Evolutionary conservation across 2,113 vertebrate species (phyloP), one percentile per base, ranked within the genome.

Genomic region (Dermatemys mawii): DNA sequence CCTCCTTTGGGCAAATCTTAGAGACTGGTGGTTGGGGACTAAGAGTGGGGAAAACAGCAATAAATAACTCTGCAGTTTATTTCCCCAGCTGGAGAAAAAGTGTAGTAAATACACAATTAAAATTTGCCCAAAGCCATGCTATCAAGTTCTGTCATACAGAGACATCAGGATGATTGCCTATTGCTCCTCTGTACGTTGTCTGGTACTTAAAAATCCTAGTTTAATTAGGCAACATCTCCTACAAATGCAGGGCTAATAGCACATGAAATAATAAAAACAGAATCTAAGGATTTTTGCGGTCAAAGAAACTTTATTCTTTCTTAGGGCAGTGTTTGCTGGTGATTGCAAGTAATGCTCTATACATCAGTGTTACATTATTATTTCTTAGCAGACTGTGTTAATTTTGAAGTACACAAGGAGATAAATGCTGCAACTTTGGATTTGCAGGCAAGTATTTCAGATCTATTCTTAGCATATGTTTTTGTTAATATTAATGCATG

Each of bases 51-150:
- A 3, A 21, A 60, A 60, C 6, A 60, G 55, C 57, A 46, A 83
- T 29, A 29, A 46, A 29, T 19, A 38, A 32, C 26, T 54, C 60
- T 38, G 41, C 81, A 97, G 96, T 96, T 97, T 94, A 96, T 96
- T 96, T 96, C 93, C 87, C 95, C 3, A 11, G 89, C 95, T 95
- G 90, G 90, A 91, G 95, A n/a, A 93, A 97, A 97, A 41, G 26
- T 44, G 44, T 94, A 97, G 94, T 95, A 96, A 96, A 95, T 93
- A 94, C 94, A 96, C 94, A 97, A 97, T 95, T 97, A 97, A 97
- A 97, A 88, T 96, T 84, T 90, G 95, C 94, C 96, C 81, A 73
- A 83, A 96, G 96, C 92, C 83, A 87, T 84, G 91, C 92, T 88
- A 87, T 96, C 96, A 92, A 81, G 79, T 87, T 90, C 93, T 94